Evolutionary conservation across 2,888 invertebrate species (phyloP), one percentile per base, ranked within the genome.

Genomic region (Protonemura montana): DNA sequence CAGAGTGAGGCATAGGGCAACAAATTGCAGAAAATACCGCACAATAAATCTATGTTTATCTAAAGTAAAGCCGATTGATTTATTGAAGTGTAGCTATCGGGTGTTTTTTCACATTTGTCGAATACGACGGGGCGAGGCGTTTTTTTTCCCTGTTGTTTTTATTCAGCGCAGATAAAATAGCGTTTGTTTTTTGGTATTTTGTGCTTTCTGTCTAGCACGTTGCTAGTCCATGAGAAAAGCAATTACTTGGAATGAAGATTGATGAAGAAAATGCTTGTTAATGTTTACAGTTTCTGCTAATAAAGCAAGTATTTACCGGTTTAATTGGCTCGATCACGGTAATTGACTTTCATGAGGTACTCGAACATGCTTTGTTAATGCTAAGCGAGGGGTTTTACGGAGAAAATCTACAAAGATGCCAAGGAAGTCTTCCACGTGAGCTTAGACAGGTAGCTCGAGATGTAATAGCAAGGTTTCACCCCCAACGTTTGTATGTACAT

Each of bases 71-170:
- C 1, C 59, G 59, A 59, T 59, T 59, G 59, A 59, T 59, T 59
- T 59, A 59, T 59, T 21, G 59, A 59, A 21, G 16, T 59, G 59
- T 10, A 59, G 21, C 59, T 59, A 59, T 59, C 59, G 59, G 59
- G 59, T 59, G 59, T 59, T 59, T 59, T n/a, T 59, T 59, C 59
- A 59, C 59, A 59, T 59, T 59, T 59, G 59, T 59, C 59, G 59
- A 21, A 59, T n/a, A n/a, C n/a, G n/a, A n/a, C 41, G 41, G 21
- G 21, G 59, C 6, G 59, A 10, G 59, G 3, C 3, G 59, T 13
- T 59, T 59, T 59, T 10, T 59, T 41, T 41, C 41, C 41, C 13
- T 59, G 59, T 21, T 59, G 59, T 21, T 59, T 35, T 35, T 35
- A 6, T 35, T 10, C 10, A n/a, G n/a, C 35, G 35, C 35, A 35